A percentile compares a stretch with the other conserved stretches of the same genome.
Conservation (phyloP, 2,888 invertebrate genomes). For the Euproctis similis region DNA sequence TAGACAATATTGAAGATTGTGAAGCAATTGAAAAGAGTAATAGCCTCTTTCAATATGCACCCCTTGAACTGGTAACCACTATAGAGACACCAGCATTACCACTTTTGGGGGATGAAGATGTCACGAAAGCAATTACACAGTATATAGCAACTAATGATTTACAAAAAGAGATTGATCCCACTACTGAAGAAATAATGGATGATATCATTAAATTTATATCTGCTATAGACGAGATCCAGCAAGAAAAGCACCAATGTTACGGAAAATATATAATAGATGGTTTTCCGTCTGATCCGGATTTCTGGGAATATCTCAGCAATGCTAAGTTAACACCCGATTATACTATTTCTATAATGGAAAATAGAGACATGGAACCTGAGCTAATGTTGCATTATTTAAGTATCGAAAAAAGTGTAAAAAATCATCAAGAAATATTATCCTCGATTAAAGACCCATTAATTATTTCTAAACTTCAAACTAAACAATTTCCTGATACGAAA, state of each 20-base stretch:
- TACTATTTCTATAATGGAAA: conserved; percentile 71
- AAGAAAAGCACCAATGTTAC: conserved; percentile 38
- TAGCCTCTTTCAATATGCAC: conserved; percentile 46
- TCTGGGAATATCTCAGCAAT: conserved; percentile 59
- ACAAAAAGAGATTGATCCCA: conserved; percentile 55
- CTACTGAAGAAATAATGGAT: conserved; percentile 54
- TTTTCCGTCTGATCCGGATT: conserved; percentile 64
- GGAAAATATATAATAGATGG: conserved; percentile 79
- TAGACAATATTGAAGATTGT: conserved; percentile 42
- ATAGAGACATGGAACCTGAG: conserved; percentile 52
- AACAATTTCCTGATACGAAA: conserved; percentile 14
- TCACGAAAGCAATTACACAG: conserved; percentile 44
- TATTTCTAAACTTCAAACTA: conserved; percentile 34
- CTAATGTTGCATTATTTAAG: conserved; percentile 45
- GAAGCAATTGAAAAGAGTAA: conserved; percentile 26
- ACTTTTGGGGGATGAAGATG: conserved; percentile 61
- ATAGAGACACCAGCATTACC: conserved; percentile 46
- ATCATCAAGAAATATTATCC: conserved; percentile 38
- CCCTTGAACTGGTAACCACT: conserved; percentile 36
- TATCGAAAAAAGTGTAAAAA: conserved; percentile 39
- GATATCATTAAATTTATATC: conserved; percentile 50
- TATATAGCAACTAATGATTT: conserved; percentile 55
- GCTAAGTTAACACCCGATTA: conserved; percentile 70
- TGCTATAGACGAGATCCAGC: conserved; percentile 43
- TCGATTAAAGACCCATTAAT: conserved; percentile 47